Base-by-base conservation (phyloP, 2,113 vertebrate genomes). In the Gobio gobio region DNA sequence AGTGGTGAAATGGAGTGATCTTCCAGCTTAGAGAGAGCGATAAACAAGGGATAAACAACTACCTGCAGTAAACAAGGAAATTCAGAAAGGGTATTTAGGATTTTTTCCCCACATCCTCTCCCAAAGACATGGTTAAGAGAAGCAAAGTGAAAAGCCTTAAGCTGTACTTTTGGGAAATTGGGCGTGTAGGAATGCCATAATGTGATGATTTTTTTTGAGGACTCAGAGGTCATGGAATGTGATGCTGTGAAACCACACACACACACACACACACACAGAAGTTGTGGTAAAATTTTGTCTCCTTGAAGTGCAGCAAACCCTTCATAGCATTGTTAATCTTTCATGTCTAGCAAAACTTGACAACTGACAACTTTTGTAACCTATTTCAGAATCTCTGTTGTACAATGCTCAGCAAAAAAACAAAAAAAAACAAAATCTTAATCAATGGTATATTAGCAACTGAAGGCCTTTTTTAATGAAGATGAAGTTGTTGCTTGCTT, bases 151-250 rank as follows among this genome's bases (percentile, higher is more conserved):
- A 90, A 93, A 92, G 84, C 90, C 87, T 90, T 87, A 81, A 92
- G 91, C 90, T 89, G 90, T 93, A 90, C 93, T 93, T 82, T 93
- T 91, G 91, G 91, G 91, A 93, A 94, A 92, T 91, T 92, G 92
- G 92, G 89, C 84, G 86, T 94, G 94, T 90, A 94, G 93, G 93
- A 94, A 95, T 93, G 91, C 90, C 86, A 92, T 94, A 94, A 94
- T 93, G 93, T 93, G 93, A 94, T 94, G 90, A 94, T 95, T 94
- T 92, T 92, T 91, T 93, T 92, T 90, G 86, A 93, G 91, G 91
- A 89, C 89, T 92, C 66, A 33, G 91, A 94, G 92, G 93, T 94
- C 89, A 90, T 89, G 92, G 91, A 93, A 91, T 90, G 89, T 89
- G 91, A 92, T 92, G 91, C 91, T 83, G 91, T 91, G 90, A 94